A percentile compares a stretch with the other conserved stretches of the same genome.
phyloP scores from a whole-genome alignment of 2,888 invertebrate genomes.

The Parthenolecanium corni region DNA sequence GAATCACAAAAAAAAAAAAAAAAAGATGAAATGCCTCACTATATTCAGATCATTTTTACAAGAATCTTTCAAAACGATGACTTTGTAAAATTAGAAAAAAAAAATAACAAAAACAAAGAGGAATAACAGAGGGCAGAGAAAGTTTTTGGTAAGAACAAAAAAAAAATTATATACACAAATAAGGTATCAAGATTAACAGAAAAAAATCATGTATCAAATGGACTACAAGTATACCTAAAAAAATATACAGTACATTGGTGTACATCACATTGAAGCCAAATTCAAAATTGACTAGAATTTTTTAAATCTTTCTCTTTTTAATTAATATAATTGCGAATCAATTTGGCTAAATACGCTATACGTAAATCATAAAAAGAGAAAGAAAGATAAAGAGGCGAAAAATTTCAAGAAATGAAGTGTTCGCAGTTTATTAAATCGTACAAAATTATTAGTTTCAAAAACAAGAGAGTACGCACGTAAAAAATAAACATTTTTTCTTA shows the following conservation, averaged over 20 bases:
- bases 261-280: conserved; percentile 12
- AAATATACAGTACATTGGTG: background rate
- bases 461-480: background rate
- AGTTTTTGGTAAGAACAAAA: too few species aligned
- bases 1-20: background rate
- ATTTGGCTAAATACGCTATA: background rate
- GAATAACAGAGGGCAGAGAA: too few species aligned
- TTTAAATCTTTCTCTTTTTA: too few species aligned
- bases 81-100: too few species aligned
- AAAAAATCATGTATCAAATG: too few species aligned
- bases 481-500: conserved; percentile 3
- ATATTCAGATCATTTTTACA: background rate
- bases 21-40: background rate
- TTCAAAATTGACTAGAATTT: conserved; percentile 15
- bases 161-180: too few species aligned
- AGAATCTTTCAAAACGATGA: too few species aligned
- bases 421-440: background rate
- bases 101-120: too few species aligned
- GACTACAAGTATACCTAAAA: too few species aligned
- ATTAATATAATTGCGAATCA: too few species aligned
- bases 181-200: too few species aligned
- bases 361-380: conserved; percentile 3
- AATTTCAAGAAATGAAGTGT: background rate
- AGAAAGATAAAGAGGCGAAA: background rate
- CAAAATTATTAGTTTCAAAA: background rate